Percentiles rank a stretch among this genome's conserved stretches.
These are phyloP conservation scores for Fopius arisanus DNA, from an alignment of 1,140 invertebrate species.

Conservation along the genomic window DNA sequence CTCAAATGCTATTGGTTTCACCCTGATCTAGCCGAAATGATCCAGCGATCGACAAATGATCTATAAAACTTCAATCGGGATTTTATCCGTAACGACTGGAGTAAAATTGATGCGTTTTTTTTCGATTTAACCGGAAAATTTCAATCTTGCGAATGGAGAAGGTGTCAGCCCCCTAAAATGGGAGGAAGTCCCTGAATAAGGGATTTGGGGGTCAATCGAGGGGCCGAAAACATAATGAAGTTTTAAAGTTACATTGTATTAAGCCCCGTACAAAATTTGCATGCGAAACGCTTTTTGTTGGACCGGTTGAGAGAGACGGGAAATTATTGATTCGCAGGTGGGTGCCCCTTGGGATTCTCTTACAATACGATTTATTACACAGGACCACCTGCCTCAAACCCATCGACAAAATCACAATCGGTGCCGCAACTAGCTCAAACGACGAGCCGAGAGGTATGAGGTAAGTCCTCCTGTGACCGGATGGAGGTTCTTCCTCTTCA, in stretches of 20 bases:
- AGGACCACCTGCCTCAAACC: slow-evolving; percentile 52
- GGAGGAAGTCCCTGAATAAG: not conserved
- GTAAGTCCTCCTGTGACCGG: not conserved
- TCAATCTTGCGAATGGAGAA: too few species aligned
- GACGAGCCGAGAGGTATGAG: not conserved
- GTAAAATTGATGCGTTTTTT: too few species aligned
- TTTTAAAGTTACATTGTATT: slow-evolving; percentile 3
- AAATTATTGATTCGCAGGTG: slow-evolving; percentile 63
- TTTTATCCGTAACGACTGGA: too few species aligned
- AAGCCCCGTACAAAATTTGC: slow-evolving; percentile 47
- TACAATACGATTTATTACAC: slow-evolving; percentile 63
- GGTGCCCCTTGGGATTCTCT: slow-evolving; percentile 53
- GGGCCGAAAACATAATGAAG: slow-evolving; percentile 1
- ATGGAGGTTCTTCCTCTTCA: not conserved
- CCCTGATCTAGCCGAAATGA: too few species aligned
- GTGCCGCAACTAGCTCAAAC: slow-evolving; percentile 11
- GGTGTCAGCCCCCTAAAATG: not conserved
- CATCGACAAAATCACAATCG: slow-evolving; percentile 28
- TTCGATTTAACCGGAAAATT: too few species aligned
- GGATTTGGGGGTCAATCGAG: not conserved
- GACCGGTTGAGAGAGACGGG: slow-evolving; percentile 37
- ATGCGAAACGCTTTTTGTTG: slow-evolving; percentile 43
- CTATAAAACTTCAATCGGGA: too few species aligned
- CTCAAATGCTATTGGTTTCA: too few species aligned
- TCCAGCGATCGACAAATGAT: too few species aligned